A percentile compares a stretch with the other conserved stretches of the same genome.
Conservation (phyloP, 2,113 vertebrate species). For the Eudyptes chrysolophus region DNA sequence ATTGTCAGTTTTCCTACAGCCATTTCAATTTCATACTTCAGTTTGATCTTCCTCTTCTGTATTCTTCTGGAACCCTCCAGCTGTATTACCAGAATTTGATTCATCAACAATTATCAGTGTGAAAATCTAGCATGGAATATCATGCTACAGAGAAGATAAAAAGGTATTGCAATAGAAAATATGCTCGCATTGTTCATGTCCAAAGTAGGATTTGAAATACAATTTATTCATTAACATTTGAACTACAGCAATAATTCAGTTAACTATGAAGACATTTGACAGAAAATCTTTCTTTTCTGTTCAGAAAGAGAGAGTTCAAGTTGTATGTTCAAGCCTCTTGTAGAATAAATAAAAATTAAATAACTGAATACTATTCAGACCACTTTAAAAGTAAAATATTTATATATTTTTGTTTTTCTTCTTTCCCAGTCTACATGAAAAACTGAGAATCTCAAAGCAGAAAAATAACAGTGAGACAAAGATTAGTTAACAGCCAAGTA, state of each 20-base stretch:
- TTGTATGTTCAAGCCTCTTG: neutral
- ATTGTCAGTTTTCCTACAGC: neutral
- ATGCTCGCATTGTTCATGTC: neutral
- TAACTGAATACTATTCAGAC: neutral
- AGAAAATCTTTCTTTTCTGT: neutral
- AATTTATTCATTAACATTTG: neutral
- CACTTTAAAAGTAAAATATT: neutral
- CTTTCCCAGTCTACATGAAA: neutral
- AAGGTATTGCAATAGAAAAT: neutral
- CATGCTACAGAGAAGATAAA: neutral
- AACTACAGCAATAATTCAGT: neutral
- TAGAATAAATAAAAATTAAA: neutral
- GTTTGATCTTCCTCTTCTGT: neutral
- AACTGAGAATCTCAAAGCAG: neutral
- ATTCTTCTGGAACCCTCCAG: neutral
- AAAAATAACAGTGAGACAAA: neutral
- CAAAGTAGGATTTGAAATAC: neutral
- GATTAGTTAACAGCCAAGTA: neutral
- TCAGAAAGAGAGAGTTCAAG: neutral
- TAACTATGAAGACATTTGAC: neutral
- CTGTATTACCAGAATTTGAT: neutral
- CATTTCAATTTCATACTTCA: constrained; percentile 17
- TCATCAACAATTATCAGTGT: neutral
- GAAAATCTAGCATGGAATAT: neutral
- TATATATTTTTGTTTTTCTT: neutral